Percentiles rank a stretch among this genome's conserved stretches.
Evolutionary conservation across 2,888 invertebrate genomes (phyloP).

Genomic region (Monoplex corrugatus): DNA sequence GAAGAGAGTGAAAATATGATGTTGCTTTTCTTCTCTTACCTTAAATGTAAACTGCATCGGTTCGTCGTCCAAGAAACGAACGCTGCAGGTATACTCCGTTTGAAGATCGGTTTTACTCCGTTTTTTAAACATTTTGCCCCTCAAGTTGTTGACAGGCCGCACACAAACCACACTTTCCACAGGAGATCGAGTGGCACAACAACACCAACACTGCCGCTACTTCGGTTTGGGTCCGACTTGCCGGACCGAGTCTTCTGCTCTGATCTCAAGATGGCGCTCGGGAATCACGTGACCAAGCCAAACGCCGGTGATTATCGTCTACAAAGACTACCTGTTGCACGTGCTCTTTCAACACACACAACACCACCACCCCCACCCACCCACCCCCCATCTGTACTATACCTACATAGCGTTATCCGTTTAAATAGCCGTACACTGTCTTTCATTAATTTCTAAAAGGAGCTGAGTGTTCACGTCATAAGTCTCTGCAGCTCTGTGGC

Average conservation of each 20-base stretch:
- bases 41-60: constrained; percentile 78
- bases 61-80: constrained; percentile 80
- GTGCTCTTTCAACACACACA: no score
- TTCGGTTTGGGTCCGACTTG: constrained; percentile 4
- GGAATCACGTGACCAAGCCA: constrained; percentile 54
- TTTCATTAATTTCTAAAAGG: no score
- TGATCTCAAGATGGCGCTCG: constrained; percentile 58
- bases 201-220: constrained; percentile 26
- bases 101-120: constrained; percentile 77
- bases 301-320: constrained; percentile 18
- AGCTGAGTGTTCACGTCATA: no score
- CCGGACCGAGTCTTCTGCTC: constrained; percentile 48
- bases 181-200: constrained; percentile 23
- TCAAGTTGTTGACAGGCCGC: constrained; percentile 43
- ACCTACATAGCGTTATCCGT: no score
- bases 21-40: constrained; percentile 66
- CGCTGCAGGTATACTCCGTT: constrained; percentile 78
- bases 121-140: constrained; percentile 74
- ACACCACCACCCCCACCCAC: no score
- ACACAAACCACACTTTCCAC: constrained; percentile 30
- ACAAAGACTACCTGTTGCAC: constrained; percentile 1
- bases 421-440: no score
- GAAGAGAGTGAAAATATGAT: constrained; percentile 3
- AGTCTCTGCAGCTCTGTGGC: no score
- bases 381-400: no score